phyloP scores from a whole-genome alignment of 2,888 invertebrate species.

The Agriotes lineatus region DNA sequence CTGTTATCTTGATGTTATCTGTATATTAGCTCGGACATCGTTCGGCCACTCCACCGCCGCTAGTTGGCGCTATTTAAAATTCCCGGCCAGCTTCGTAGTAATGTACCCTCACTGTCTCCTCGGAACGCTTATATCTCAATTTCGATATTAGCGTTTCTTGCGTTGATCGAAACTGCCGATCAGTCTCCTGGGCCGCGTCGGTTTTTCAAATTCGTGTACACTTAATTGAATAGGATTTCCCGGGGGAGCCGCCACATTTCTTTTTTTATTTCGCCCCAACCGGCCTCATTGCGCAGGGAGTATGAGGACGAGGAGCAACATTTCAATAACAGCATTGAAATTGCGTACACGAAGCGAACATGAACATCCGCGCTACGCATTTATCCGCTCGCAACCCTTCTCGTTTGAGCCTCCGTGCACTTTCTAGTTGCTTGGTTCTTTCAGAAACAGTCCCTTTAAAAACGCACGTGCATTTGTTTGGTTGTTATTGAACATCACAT shows the following conservation, averaged over 20 bases:
- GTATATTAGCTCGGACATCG: conserved; percentile 17
- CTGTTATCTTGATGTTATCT: conserved; percentile 30
- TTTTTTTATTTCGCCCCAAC: too few relatives aligned
- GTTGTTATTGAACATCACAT: conserved; percentile 27
- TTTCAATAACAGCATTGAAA: conserved; percentile 8
- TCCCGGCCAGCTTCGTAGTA: neutral
- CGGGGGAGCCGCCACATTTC: neutral
- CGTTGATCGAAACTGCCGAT: neutral
- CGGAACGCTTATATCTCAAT: conserved; percentile 15
- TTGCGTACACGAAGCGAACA: neutral
- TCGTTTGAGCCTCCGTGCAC: conserved; percentile 21
- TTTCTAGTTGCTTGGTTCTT: conserved; percentile 17
- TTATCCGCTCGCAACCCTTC: conserved; percentile 8
- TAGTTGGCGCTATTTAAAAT: conserved; percentile 18
- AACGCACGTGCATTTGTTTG: conserved; percentile 24
- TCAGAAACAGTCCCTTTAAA: conserved; percentile 2
- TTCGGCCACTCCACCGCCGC: conserved; percentile 5
- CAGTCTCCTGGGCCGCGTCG: neutral
- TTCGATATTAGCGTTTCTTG: conserved; percentile 5
- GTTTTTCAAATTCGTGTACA: neutral
- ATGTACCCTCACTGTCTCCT: conserved; percentile 9
- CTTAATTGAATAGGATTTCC: too few relatives aligned
- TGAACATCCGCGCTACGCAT: conserved; percentile 10
- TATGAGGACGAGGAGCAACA: neutral
- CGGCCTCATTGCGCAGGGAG: neutral